phyloP scores from a whole-genome alignment of 2,888 invertebrate genomes.

The Callosobruchus maculatus region DNA sequence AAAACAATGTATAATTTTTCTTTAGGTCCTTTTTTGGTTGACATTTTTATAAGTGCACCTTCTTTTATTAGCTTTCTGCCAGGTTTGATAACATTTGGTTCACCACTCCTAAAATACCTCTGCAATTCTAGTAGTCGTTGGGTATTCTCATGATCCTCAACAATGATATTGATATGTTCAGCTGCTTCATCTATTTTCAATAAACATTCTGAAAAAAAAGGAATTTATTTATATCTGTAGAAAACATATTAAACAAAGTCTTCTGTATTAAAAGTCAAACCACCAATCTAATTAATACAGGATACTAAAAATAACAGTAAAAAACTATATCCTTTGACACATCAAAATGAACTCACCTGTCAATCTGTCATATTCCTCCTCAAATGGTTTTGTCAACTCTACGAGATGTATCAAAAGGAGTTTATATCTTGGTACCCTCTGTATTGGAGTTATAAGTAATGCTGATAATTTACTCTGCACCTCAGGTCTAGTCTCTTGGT shows the following conservation, averaged over 20 bases:
- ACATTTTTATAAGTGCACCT: conserved; percentile 52
- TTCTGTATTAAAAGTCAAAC: too few relatives aligned
- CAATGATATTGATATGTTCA: conserved; percentile 67
- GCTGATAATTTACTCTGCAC: conserved; percentile 68
- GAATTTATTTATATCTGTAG: too few relatives aligned
- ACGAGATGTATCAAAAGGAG: conserved; percentile 67
- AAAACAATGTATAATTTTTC: conserved; percentile 63
- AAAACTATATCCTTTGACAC: not conserved
- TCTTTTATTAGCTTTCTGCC: conserved; percentile 68
- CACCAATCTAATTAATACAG: too few relatives aligned
- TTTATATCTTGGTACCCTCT: conserved; percentile 73
- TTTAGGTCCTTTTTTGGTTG: conserved; percentile 42
- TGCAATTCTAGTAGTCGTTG: conserved; percentile 66
- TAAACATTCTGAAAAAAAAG: conserved; percentile 56
- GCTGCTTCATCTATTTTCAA: conserved; percentile 66
- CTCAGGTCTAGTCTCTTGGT: conserved; percentile 67
- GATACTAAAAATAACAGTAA: not conserved
- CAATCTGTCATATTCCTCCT: conserved; percentile 26
- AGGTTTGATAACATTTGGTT: conserved; percentile 64
- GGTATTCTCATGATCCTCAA: conserved; percentile 70
- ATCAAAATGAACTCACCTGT: conserved; percentile 22
- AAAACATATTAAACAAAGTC: not conserved
- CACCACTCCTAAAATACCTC: conserved; percentile 57
- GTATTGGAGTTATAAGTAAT: conserved; percentile 73
- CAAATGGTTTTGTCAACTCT: conserved; percentile 28